Evolutionary conservation across 2,888 invertebrate species (phyloP), one percentile per base, ranked within the genome.

Genomic region (Palloptera scutellata): DNA sequence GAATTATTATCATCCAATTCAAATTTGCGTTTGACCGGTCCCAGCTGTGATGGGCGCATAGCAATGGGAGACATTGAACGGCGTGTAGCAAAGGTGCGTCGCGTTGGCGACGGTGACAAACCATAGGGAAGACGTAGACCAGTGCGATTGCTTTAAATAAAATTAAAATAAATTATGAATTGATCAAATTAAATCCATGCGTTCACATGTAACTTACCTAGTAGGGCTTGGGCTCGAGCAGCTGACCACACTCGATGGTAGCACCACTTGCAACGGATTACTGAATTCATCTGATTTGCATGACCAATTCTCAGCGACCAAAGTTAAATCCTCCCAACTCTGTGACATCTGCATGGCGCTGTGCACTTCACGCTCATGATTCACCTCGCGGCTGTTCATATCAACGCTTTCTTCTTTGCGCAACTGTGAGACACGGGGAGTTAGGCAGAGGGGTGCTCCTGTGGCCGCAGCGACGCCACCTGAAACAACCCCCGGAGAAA

Each of bases 281-380:
- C 77, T 83, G 68, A 83, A 74, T 68, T 82, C 82, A 70, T 81
- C 88, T 79, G 88, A 88, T 63, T 89, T 89, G 71, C 88, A 89
- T 1, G 88, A 88, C 86, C 88, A 86, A 70, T 88, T 87, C 75
- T 89, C 89, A 19, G 85, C 88, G 79, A 92, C 91, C 74, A 94
- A 84, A 9, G 92, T 92, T 45, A 97, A 88, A 85, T 96, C 96
- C 85, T 97, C 97, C 90, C 94, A 96, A 8, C 96, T 96, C 83
- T 95, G 95, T 2, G 96, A 96, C 86, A 97, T 96, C 86, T 95
- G 95, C 89, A 96, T 93, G 71, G 95, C 92, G 76, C 92, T 91
- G 84, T 96, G 95, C 63, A 96, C 89, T 85, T 96, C 95, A 63
- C 94, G 89, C 86, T 97, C 97, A 84, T 96, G 96, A 19, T 94